Percentiles rank a stretch among this genome's conserved stretches.
These are phyloP conservation scores for Gymnorhina tibicen DNA, from an alignment of 2,113 vertebrate genomes.

Conservation along the genomic window DNA sequence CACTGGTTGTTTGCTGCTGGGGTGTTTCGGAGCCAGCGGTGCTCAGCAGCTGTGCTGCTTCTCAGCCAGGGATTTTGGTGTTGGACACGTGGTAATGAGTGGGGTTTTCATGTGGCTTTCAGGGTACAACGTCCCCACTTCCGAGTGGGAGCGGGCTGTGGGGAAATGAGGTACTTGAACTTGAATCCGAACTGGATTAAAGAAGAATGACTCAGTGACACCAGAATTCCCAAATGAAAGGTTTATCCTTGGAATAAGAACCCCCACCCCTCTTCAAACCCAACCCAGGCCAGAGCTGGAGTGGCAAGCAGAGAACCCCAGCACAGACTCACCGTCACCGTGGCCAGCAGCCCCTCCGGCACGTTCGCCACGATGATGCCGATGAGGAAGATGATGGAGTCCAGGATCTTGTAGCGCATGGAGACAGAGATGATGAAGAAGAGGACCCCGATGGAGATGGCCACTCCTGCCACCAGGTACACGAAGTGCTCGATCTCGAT, in stretches of 20 bases:
- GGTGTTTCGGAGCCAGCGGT: neutral
- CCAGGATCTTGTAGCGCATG: conserved; percentile 70
- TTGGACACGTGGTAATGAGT: neutral
- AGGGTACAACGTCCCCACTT: neutral
- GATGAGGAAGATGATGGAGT: conserved; percentile 81
- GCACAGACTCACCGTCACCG: conserved; percentile 73
- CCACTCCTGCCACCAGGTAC: conserved; percentile 77
- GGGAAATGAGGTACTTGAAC: neutral
- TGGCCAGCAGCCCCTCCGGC: conserved; percentile 80
- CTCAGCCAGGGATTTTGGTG: neutral
- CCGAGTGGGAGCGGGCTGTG: neutral
- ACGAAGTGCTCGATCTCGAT: conserved; percentile 81
- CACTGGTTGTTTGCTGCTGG: neutral
- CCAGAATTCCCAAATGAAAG: neutral
- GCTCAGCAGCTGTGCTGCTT: neutral
- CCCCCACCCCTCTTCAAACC: neutral
- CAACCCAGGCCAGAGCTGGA: neutral
- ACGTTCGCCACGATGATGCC: conserved; percentile 83
- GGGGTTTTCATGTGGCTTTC: neutral
- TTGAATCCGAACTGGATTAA: neutral
- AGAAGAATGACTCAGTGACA: neutral
- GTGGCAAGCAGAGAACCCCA: neutral
- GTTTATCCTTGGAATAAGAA: neutral
- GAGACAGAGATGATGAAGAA: conserved; percentile 80
- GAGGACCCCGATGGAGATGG: conserved; percentile 70